Evolutionary conservation across 1,140 invertebrate species (phyloP).

Genomic region (Dinothrombium tinctorium): DNA sequence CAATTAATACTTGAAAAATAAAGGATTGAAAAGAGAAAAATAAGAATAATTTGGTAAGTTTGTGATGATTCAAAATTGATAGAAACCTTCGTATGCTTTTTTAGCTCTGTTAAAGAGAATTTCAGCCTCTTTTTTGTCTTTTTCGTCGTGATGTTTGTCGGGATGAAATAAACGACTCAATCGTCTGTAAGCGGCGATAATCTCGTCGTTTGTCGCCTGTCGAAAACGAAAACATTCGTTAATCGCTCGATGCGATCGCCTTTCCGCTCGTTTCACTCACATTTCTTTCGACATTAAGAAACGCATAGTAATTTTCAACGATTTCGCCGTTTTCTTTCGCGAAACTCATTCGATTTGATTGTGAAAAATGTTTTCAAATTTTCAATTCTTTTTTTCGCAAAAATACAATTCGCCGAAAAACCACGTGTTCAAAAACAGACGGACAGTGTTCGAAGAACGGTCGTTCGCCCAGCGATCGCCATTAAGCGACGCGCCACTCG

Average conservation of each 20-base stretch:
- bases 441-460: too few species aligned
- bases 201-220: slow-evolving; percentile 66
- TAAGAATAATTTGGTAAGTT: slow-evolving; percentile 4
- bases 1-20: slow-evolving; percentile 37
- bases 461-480: too few species aligned
- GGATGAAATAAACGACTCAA: slow-evolving; percentile 79
- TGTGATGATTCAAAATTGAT: slow-evolving; percentile 36
- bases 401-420: too few species aligned
- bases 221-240: slow-evolving; percentile 7
- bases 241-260: neutral
- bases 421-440: too few species aligned
- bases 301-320: slow-evolving; percentile 63
- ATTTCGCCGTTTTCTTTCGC: neutral
- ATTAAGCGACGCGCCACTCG: too few species aligned
- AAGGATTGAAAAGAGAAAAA: slow-evolving; percentile 7
- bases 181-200: slow-evolving; percentile 64
- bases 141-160: slow-evolving; percentile 64
- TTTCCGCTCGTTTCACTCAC: slow-evolving; percentile 28
- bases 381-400: too few species aligned
- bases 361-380: too few species aligned
- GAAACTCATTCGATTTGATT: slow-evolving; percentile 5
- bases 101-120: slow-evolving; percentile 72
- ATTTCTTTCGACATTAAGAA: slow-evolving; percentile 58
- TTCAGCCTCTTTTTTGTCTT: slow-evolving; percentile 52
- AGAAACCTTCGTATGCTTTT: slow-evolving; percentile 72